phyloP scores from a whole-genome alignment of 2,888 invertebrate species.

The Toxonevra muliebris region DNA sequence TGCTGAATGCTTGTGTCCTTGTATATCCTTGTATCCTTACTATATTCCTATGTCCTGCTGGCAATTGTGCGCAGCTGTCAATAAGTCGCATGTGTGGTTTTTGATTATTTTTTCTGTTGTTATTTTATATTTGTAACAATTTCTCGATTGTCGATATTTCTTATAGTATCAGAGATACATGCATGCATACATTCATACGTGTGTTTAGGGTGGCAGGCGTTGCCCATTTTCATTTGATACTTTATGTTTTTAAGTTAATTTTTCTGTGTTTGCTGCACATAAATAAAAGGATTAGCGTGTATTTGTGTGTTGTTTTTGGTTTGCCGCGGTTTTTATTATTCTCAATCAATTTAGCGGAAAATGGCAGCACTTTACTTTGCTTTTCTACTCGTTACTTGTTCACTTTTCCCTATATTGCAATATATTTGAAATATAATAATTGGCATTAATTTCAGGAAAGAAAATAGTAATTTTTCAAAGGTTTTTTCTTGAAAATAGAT shows the following conservation, averaged over 20 bases:
- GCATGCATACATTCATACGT: too few relatives aligned
- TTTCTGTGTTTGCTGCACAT: slow-evolving; percentile 2
- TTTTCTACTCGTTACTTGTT: neutral
- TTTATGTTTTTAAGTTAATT: slow-evolving; percentile 11
- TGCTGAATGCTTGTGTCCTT: too few relatives aligned
- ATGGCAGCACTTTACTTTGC: neutral
- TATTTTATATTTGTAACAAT: neutral
- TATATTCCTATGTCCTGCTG: neutral
- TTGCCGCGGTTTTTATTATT: slow-evolving; percentile 10
- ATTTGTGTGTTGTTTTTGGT: slow-evolving; percentile 3
- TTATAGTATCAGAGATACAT: too few relatives aligned
- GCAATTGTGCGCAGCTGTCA: slow-evolving; percentile 32
- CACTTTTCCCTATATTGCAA: too few relatives aligned
- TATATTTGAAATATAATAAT: too few relatives aligned
- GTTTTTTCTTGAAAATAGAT: neutral
- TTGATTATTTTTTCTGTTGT: neutral
- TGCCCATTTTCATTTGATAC: neutral
- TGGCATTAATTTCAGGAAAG: too few relatives aligned
- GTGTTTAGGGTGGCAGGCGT: slow-evolving; percentile 8
- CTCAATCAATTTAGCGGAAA: slow-evolving; percentile 11
- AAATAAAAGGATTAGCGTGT: slow-evolving; percentile 19
- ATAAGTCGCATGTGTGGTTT: slow-evolving; percentile 27
- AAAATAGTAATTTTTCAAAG: too few relatives aligned
- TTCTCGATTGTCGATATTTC: neutral
- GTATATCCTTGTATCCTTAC: too few relatives aligned